Percentiles rank a stretch among this genome's conserved stretches.
Evolutionary conservation across 2,888 invertebrate species (phyloP).

Genomic region (Mesoligia furuncula): DNA sequence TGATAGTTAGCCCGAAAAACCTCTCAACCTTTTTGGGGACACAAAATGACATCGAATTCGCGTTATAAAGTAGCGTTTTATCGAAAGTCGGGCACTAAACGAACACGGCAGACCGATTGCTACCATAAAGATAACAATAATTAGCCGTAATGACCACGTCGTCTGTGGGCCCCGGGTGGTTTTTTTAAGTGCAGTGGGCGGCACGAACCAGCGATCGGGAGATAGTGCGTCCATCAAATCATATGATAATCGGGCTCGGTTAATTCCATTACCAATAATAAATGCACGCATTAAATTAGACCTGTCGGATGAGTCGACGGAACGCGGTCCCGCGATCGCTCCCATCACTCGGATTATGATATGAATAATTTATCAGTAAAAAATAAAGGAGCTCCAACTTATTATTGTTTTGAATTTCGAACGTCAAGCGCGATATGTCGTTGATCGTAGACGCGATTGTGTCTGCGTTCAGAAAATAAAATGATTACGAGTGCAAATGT

Average conservation of each 20-base stretch:
- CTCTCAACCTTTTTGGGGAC: slow-evolving; percentile 75
- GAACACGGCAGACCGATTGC: slow-evolving; percentile 86
- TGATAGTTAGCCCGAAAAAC: slow-evolving; percentile 68
- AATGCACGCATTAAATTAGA: slow-evolving; percentile 90
- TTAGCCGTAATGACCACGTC: slow-evolving; percentile 88
- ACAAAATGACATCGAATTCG: slow-evolving; percentile 84
- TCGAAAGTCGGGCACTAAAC: slow-evolving; percentile 79
- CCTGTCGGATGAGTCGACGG: slow-evolving; percentile 89
- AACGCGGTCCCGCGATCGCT: slow-evolving; percentile 82
- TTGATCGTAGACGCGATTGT: slow-evolving; percentile 80
- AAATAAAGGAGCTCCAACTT: slow-evolving; percentile 79
- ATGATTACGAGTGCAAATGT: slow-evolving; percentile 74
- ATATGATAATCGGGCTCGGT: slow-evolving; percentile 90
- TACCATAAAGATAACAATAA: slow-evolving; percentile 90
- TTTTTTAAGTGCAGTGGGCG: slow-evolving; percentile 87
- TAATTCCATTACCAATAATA: slow-evolving; percentile 91
- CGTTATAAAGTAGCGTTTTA: slow-evolving; percentile 83
- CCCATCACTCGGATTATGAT: slow-evolving; percentile 89
- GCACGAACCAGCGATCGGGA: slow-evolving; percentile 82
- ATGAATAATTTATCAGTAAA: slow-evolving; percentile 89
- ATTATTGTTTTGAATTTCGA: slow-evolving; percentile 88
- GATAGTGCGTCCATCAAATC: slow-evolving; percentile 90
- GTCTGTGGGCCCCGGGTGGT: slow-evolving; percentile 77
- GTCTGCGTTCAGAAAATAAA: slow-evolving; percentile 72
- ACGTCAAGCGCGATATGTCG: slow-evolving; percentile 82